Evolutionary conservation across 2,797 vertebrate genomes (phyloP), one percentile per base, ranked within the genome.

Genomic region (Sebastes ruberrimus): DNA sequence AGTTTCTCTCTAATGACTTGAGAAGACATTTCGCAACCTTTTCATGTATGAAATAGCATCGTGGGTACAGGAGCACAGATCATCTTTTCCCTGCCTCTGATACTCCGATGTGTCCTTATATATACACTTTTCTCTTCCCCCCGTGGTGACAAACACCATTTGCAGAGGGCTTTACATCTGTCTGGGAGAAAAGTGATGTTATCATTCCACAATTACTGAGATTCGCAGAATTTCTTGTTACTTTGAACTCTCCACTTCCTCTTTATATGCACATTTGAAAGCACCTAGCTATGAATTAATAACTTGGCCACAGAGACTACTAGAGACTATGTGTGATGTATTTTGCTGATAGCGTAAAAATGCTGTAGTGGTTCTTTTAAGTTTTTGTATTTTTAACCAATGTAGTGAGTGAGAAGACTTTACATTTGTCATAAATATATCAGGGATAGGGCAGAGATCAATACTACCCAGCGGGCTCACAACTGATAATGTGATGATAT

Each of bases 251-350:
- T 10, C 52, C 22, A 7, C 71, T 71, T 69, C 60, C 35, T 83
- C 61, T 74, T 63, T 25, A 70, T 67, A 14, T 56, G 65, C 27
- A 71, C 69, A 75, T 75, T 72, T 78, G 30, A 78, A 82, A 77
- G 46, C 66, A 73, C 59, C 33, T 28, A 38, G 5, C 28, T 10
- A 56, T 90, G 71, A 88, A 88, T 87, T 87, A 74, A 66, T 86
- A 66, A 84, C 25, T 23, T 4, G 10, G 7, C 20, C 42, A 14
- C 0, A 57, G n/a, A 74, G 56, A 32, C 69, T 10, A 1, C 18
- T n/a, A 0, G 33, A 62, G 35, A 63, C 72, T 35, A 59, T 60
- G 10, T 82, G 70, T 53, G 42, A 46, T 53, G 25, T 55, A 30
- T 63, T 80, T 79, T 68, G 65, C 78, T 46, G 57, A 80, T 35